phyloP scores from a whole-genome alignment of 2,888 invertebrate species.

The Rhodophaea formosa region DNA sequence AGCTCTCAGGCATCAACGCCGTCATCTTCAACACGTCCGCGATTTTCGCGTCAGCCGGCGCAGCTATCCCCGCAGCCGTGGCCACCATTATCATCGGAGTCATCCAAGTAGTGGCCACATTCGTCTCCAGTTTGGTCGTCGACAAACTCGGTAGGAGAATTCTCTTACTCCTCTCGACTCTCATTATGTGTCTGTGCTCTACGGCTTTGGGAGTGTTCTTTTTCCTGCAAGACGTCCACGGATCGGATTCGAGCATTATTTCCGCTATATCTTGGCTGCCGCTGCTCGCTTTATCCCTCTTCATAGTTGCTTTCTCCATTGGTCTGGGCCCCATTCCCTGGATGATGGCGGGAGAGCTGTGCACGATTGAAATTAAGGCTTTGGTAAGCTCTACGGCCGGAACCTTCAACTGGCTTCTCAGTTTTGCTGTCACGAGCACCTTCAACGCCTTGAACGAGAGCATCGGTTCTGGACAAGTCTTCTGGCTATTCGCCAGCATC shows the following conservation, averaged over 20 bases:
- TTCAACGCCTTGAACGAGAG: slow-evolving; percentile 80
- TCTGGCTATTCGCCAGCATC: slow-evolving; percentile 87
- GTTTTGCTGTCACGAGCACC: slow-evolving; percentile 89
- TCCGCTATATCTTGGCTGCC: slow-evolving; percentile 86
- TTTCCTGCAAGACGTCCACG: slow-evolving; percentile 64
- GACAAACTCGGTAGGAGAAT: slow-evolving; percentile 90
- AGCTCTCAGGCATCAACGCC: slow-evolving; percentile 91
- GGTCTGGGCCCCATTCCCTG: slow-evolving; percentile 95
- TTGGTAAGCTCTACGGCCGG: slow-evolving; percentile 89
- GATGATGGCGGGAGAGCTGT: slow-evolving; percentile 91
- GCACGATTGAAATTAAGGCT: slow-evolving; percentile 89
- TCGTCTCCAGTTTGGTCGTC: slow-evolving; percentile 87
- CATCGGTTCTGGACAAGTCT: slow-evolving; percentile 84
- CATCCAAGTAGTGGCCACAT: slow-evolving; percentile 89
- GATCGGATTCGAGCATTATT: slow-evolving; percentile 57
- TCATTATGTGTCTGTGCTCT: slow-evolving; percentile 86
- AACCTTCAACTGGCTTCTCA: slow-evolving; percentile 90
- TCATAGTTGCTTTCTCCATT: slow-evolving; percentile 89
- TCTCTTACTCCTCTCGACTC: slow-evolving; percentile 86
- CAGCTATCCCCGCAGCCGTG: slow-evolving; percentile 77
- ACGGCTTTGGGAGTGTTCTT: slow-evolving; percentile 88
- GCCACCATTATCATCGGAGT: slow-evolving; percentile 91
- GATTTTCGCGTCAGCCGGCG: slow-evolving; percentile 87
- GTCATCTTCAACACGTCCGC: slow-evolving; percentile 89
- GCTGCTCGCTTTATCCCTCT: slow-evolving; percentile 86